Evolutionary conservation across 2,797 vertebrate genomes (phyloP), one percentile per base, ranked within the genome.

Genomic region (Falco peregrinus): DNA sequence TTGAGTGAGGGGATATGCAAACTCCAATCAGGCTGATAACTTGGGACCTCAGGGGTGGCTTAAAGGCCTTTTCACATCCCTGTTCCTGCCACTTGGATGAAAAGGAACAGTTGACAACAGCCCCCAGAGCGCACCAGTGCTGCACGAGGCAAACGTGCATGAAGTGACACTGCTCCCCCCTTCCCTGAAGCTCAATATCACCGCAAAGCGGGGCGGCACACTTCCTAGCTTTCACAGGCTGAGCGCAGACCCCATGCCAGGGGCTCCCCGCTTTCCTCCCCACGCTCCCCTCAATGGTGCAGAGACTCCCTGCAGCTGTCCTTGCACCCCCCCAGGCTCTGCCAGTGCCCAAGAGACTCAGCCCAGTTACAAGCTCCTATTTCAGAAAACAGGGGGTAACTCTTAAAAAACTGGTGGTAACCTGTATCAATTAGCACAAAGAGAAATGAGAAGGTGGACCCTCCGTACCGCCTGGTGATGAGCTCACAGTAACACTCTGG

Each of bases 71-170:
- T 77, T 48, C 73, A n/a, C 18, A 91, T 74, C 50, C 61, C 45
- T 57, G 63, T 92, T 93, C 69, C 92, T 89, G 92, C 73, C 77
- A 83, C 88, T 78, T 10, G 15, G 77, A 93, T 93, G 21, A 75
- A 90, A 68, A 88, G 65, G 60, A 86, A 45, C 57, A 71, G 45
- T 10, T 92, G 65, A 75, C 57, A 78, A 24, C 5, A 1, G 65
- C 67, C 57, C 56, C 86, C n/a, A 26, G 86, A 60, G 82, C 45
- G 5, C n/a, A 73, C 24, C 69, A 89, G 63, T 3, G 43, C 92
- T 65, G 43, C 10, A 19, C 4, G 53, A n/a, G 48, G 39, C 2
- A 51, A 16, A 10, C 2, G 5, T 11, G 20, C 16, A 13, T 1
- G 24, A 74, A 65, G 35, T 4, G 60, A 69, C 1, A 6, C 48